phyloP scores from a whole-genome alignment of 2,797 vertebrate species.

The Octomys mimax region DNA sequence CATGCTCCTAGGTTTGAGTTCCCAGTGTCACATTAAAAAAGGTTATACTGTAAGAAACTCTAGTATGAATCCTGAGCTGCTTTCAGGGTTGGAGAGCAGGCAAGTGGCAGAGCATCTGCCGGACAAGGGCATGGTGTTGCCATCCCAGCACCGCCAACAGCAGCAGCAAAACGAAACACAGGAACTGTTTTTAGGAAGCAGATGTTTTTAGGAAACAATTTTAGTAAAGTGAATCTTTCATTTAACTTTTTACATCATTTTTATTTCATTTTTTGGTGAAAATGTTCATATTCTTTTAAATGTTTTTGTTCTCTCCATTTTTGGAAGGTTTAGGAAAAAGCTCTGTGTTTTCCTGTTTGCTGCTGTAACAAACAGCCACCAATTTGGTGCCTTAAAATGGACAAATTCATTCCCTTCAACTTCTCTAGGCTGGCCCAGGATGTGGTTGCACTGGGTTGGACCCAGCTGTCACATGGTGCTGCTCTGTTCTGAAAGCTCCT shows the following conservation, averaged over 20 bases:
- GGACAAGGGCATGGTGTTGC: too few species aligned
- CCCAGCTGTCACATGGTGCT: not conserved
- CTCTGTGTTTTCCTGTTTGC: not conserved
- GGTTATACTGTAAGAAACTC: not conserved
- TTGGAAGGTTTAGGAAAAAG: not conserved
- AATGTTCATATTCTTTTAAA: not conserved
- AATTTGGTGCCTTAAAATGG: not conserved
- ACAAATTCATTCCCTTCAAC: not conserved
- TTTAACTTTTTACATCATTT: not conserved
- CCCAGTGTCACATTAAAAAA: not conserved
- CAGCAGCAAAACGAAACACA: not conserved
- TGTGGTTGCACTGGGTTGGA: not conserved
- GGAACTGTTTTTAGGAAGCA: not conserved
- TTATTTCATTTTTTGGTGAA: not conserved
- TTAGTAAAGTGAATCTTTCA: not conserved
- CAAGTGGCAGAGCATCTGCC: not conserved
- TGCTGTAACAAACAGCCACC: not conserved
- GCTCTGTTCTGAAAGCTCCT: not conserved
- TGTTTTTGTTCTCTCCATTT: not conserved
- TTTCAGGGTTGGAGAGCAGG: not conserved
- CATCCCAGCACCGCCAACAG: not conserved
- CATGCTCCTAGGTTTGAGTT: not conserved
- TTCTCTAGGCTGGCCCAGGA: not conserved
- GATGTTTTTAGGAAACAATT: not conserved
- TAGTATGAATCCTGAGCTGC: not conserved